Evolutionary conservation across 2,888 invertebrate genomes (phyloP), one percentile per base, ranked within the genome.

Genomic region (Agonopterix arenella): DNA sequence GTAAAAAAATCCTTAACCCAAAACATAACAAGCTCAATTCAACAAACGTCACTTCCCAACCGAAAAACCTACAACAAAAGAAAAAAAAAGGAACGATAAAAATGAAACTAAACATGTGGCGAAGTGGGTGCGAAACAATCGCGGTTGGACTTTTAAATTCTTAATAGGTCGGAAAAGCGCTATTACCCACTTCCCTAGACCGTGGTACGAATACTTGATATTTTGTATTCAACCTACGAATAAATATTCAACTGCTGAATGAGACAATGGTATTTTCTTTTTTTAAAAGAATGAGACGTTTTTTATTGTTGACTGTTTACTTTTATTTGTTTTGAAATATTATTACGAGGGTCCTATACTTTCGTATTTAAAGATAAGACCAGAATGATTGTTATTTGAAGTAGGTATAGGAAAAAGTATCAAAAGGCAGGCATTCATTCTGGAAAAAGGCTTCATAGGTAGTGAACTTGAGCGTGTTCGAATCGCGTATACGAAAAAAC

Each of bases 111-210:
- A 52, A 45, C 52, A 49, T 46, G 49, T 47, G 42, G 45, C 47
- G 11, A 10, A 47, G 47, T 49, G 52, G 52, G 52, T 49, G 49
- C 37, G 45, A 52, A 52, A 49, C 52, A 52, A 52, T 52, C 49
- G 44, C 40, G 40, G 46, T 37, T 16, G 51, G 53, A 48, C 52
- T 54, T 57, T 60, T 57, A 60, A 58, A 60, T 60, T 60, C 54
- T 57, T 58, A 58, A 60, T 57, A 53, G 58, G 53, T 46, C 45
- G 52, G 52, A 52, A 53, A 45, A 50, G 45, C 45, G 49, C 52
- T 49, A 55, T 60, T 58, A 56, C 56, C 50, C 49, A 50, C 52
- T 56, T 52, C 47, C 55, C 51, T 46, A 48, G 51, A 48, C 45
- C 55, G 55, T 56, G 59, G 51, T 44, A 45, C 48, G 58, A 57